Evolutionary conservation across 2,888 invertebrate genomes (phyloP).

Genomic region (Drosophila infuscata): DNA sequence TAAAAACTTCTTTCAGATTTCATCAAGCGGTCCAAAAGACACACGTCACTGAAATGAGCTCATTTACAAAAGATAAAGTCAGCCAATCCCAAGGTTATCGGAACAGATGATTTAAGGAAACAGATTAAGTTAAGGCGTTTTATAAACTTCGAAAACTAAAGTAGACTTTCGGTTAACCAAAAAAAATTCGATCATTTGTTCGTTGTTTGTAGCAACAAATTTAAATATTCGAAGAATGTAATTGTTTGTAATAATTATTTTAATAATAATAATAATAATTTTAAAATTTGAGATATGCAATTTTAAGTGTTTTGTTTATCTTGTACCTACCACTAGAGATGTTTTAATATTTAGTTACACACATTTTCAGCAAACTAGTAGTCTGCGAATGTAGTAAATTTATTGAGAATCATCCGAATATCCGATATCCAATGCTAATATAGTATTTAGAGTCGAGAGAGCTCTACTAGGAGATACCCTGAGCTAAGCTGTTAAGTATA

Average conservation of each 20-base stretch:
- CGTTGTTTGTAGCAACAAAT: no score
- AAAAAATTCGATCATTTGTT: no score
- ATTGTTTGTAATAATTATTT: neutral
- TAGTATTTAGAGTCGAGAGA: neutral
- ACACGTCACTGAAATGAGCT: neutral
- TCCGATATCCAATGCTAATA: neutral
- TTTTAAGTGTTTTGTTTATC: no score
- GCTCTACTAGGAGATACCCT: neutral
- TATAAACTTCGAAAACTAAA: no score
- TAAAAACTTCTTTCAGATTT: neutral
- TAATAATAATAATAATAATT: no score
- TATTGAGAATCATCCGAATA: neutral
- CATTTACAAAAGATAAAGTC: neutral
- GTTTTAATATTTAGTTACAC: neutral
- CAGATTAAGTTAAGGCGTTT: no score
- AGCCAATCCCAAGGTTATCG: neutral
- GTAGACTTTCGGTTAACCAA: no score
- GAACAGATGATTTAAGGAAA: neutral
- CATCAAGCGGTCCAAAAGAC: neutral
- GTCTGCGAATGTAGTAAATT: neutral
- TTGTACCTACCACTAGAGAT: no score
- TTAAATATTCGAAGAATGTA: neutral
- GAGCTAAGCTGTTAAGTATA: neutral
- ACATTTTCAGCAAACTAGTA: neutral
- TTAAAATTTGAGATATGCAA: no score